Evolutionary conservation across 2,888 invertebrate genomes (phyloP).

Genomic region (Rhingia campestris): DNA sequence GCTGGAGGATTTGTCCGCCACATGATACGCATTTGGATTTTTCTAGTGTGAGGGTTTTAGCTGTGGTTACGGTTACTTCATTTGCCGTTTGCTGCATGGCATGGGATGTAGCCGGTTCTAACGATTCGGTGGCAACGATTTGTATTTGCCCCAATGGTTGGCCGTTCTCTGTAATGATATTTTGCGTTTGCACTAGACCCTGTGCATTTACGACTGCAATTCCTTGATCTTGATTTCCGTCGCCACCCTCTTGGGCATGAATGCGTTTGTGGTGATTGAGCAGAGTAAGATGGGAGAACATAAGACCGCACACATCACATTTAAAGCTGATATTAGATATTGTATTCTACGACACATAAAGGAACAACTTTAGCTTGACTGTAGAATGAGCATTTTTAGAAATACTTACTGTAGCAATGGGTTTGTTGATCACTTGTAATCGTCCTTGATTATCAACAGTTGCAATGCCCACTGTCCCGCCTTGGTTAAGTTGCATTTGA

Average conservation of each 20-base stretch:
- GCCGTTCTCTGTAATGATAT: slow-evolving; percentile 82
- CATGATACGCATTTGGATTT: slow-evolving; percentile 86
- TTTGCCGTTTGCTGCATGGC: slow-evolving; percentile 74
- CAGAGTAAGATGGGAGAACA: slow-evolving; percentile 91
- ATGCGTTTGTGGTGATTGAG: slow-evolving; percentile 94
- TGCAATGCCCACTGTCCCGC: slow-evolving; percentile 83
- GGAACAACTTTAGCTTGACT: not conserved
- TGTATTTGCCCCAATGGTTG: slow-evolving; percentile 84
- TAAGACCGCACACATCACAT: slow-evolving; percentile 93
- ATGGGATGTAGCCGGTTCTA: slow-evolving; percentile 78
- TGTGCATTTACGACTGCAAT: slow-evolving; percentile 85
- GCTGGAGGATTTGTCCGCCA: slow-evolving; percentile 84
- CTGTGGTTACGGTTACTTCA: slow-evolving; percentile 80
- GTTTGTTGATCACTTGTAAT: slow-evolving; percentile 83
- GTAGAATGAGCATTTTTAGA: not conserved
- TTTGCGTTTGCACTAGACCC: slow-evolving; percentile 82
- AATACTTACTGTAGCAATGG: slow-evolving; percentile 80
- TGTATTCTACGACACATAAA: slow-evolving; percentile 84
- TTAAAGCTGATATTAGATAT: slow-evolving; percentile 93
- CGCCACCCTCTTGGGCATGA: slow-evolving; percentile 86
- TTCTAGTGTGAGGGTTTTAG: slow-evolving; percentile 84
- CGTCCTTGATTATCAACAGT: slow-evolving; percentile 82
- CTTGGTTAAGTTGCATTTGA: slow-evolving; percentile 90
- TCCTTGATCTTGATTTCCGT: slow-evolving; percentile 81
- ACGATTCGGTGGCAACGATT: slow-evolving; percentile 85